phyloP scores from a whole-genome alignment of 2,797 vertebrate genomes.

The Chaenodraco wilsoni region DNA sequence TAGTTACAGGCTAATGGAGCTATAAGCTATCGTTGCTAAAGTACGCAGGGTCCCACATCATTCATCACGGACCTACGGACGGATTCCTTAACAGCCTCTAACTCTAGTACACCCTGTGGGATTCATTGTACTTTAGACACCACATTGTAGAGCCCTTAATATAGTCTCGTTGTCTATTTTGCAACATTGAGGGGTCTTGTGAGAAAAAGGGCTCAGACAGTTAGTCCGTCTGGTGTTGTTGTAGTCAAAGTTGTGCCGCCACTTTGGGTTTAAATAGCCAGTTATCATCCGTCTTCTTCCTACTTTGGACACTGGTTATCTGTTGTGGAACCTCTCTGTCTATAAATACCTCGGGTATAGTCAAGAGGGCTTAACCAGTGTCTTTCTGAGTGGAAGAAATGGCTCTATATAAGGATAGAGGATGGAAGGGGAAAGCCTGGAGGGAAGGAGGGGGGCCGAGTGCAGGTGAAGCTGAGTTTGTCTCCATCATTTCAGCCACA shows the following conservation, averaged over 20 bases:
- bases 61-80: conserved; percentile 78
- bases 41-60: conserved; percentile 63
- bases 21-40: conserved; percentile 80
- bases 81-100: conserved; percentile 75
- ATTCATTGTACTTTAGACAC: conserved; percentile 66
- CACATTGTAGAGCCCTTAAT: conserved; percentile 70
- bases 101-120: conserved; percentile 69
- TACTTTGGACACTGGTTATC: conserved; percentile 74
- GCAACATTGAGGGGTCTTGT: conserved; percentile 58
- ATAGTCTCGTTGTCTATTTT: conserved; percentile 64
- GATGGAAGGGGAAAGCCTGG: conserved; percentile 48
- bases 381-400: conserved; percentile 72
- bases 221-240: conserved; percentile 44
- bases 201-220: conserved; percentile 28
- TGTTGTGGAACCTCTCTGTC: conserved; percentile 65
- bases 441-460: conserved; percentile 44
- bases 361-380: conserved; percentile 64
- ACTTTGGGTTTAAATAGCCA: conserved; percentile 61
- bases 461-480: conserved; percentile 67
- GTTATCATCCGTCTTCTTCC: conserved; percentile 67
- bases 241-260: conserved; percentile 30
- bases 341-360: conserved; percentile 76
- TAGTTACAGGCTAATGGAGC: conserved; percentile 80
- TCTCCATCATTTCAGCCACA: conserved; percentile 56
- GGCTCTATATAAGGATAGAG: conserved; percentile 75